Base-by-base conservation (phyloP, 2,888 invertebrate species). In the Cremastinae sp. region DNA sequence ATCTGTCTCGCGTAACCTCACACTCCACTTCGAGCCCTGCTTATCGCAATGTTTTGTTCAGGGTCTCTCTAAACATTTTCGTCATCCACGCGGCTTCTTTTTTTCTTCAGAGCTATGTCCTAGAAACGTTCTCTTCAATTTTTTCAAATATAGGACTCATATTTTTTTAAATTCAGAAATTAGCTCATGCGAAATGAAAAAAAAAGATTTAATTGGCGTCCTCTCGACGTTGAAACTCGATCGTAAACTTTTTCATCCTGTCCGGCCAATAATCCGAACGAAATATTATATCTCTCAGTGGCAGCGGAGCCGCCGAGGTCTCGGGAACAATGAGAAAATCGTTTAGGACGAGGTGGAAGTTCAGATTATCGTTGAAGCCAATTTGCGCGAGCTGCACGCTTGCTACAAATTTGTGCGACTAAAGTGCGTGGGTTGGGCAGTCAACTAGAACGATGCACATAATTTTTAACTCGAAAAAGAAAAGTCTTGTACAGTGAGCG, bases 361-460 rank as follows among this genome's bases (percentile, higher is more conserved):
- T 72, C 51, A 58, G 66, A 75, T 75, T 62, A 75, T 75, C 75
- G 61, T 72, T 59, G 69, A 72, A 47, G 62, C 43, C 65, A 73
- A 73, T 78, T 78, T 59, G 66, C 58, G 54, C 38, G 58, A 56
- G 34, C 54, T 73, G 64, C 72, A 56, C 66, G 5, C 43, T n/a
- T 53, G 59, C 71, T 28, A 10, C 9, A 41, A 51, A 9, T 38
- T 43, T 51, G 16, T 51, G 36, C 45, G 12, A 38, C 16, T 56
- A 22, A 45, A 47, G 45, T 53, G 71, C 59, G 78, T 75, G 75
- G 78, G 64, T 68, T 56, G 56, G 47, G 20, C 47, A 64, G 28
- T 47, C 54, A 51, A 53, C 22, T 3, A 43, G 45, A 74, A 45
- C 38, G 38, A 12, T 59, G 16, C 28, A 28, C 12, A 4, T 41